phyloP scores from a whole-genome alignment of 2,797 vertebrate genomes.

The Esox lucius region DNA sequence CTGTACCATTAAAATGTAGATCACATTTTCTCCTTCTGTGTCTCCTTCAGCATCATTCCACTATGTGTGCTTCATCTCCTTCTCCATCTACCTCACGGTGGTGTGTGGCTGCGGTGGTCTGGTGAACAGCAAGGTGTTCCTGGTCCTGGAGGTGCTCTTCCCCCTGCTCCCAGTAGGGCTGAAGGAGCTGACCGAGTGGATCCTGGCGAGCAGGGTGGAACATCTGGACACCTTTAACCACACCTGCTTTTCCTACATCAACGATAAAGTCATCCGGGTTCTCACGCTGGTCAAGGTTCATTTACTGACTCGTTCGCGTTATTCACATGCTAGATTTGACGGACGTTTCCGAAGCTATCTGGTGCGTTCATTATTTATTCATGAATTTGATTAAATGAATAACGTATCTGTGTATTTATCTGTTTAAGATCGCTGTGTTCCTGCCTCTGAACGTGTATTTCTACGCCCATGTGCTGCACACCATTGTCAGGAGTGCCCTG shows the following conservation, averaged over 20 bases:
- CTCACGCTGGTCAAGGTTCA: constrained; percentile 45
- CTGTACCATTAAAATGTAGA: neutral
- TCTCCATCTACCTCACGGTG: constrained; percentile 66
- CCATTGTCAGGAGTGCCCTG: constrained; percentile 54
- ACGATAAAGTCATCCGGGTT: constrained; percentile 48
- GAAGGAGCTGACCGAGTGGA: constrained; percentile 57
- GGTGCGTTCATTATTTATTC: constrained; percentile 58
- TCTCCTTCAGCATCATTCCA: constrained; percentile 61
- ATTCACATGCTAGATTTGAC: no score
- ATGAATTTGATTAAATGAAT: constrained; percentile 28
- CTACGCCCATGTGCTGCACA: constrained; percentile 58
- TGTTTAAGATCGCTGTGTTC: constrained; percentile 41
- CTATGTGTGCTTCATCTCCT: constrained; percentile 66
- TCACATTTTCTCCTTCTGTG: neutral
- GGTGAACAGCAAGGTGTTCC: constrained; percentile 50
- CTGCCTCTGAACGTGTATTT: constrained; percentile 61
- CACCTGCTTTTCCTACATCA: constrained; percentile 67
- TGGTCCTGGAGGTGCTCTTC: constrained; percentile 58
- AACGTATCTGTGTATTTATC: neutral
- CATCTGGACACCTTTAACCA: constrained; percentile 54
- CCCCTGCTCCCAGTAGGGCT: constrained; percentile 51
- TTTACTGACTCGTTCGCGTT: constrained; percentile 36
- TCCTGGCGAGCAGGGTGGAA: constrained; percentile 29
- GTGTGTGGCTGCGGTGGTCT: constrained; percentile 47
- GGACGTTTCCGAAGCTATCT: constrained; percentile 14